phyloP scores from a whole-genome alignment of 2,888 invertebrate species.

The Euzophera pinguis region DNA sequence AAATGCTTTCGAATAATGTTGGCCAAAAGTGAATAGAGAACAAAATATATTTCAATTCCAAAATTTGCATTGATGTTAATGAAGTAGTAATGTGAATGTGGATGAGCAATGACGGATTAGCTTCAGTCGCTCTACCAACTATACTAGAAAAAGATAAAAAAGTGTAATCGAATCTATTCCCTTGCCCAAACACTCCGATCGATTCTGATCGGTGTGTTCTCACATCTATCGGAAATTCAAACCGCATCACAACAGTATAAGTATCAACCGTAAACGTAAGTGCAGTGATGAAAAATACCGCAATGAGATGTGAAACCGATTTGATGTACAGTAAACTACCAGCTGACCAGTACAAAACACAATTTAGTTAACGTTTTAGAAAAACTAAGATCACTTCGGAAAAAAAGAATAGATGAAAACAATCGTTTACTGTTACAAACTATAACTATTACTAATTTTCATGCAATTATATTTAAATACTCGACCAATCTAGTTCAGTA shows the following conservation, averaged over 20 bases:
- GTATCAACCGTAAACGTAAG: constrained; percentile 2
- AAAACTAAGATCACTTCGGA: background rate
- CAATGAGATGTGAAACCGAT: constrained; percentile 12
- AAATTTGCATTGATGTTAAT: constrained; percentile 27
- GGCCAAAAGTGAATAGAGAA: constrained; percentile 22
- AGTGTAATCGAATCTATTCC: background rate
- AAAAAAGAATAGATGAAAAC: constrained; percentile 16
- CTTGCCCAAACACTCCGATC: too few relatives aligned
- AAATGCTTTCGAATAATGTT: constrained; percentile 57
- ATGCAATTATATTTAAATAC: constrained; percentile 52
- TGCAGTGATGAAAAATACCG: background rate
- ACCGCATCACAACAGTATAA: background rate
- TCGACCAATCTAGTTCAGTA: constrained; percentile 36
- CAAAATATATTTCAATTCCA: constrained; percentile 15
- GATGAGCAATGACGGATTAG: constrained; percentile 48
- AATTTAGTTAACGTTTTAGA: background rate
- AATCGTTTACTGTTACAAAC: constrained; percentile 42
- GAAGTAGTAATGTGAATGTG: constrained; percentile 23
- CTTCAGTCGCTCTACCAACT: constrained; percentile 36
- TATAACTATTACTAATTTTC: constrained; percentile 59
- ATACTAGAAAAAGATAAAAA: constrained; percentile 2
- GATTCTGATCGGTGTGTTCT: background rate
- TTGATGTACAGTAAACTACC: constrained; percentile 22
- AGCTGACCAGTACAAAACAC: background rate
- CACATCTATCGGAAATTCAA: background rate